Percentiles rank a stretch among this genome's conserved stretches.
These are phyloP conservation scores for Amphiprion ocellaris DNA, from an alignment of 2,113 vertebrate genomes.

Conservation along the genomic window DNA sequence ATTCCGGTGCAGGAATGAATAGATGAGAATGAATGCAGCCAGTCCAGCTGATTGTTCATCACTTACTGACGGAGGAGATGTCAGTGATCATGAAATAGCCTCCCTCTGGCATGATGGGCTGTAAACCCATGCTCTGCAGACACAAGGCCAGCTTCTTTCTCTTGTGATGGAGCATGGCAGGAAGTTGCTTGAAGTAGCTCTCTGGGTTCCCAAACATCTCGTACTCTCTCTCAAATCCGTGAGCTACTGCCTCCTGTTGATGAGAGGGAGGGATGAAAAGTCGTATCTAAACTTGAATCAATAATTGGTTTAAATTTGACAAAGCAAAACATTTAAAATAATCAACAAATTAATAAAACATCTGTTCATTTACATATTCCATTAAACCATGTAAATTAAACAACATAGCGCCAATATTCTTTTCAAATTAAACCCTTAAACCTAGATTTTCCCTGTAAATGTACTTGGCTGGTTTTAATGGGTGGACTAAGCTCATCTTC, in stretches of 20 bases:
- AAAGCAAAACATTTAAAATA: too few relatives aligned
- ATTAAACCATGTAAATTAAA: too few relatives aligned
- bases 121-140: slow-evolving; percentile 87
- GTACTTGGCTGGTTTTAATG: too few relatives aligned
- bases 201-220: slow-evolving; percentile 83
- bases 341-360: too few relatives aligned
- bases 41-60: background rate
- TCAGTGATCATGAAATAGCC: slow-evolving; percentile 93
- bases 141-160: slow-evolving; percentile 86
- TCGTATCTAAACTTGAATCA: too few relatives aligned
- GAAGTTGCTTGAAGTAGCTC: slow-evolving; percentile 92
- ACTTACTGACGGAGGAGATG: slow-evolving; percentile 92
- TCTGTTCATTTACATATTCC: too few relatives aligned
- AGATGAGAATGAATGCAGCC: background rate
- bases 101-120: slow-evolving; percentile 90
- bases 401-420: too few relatives aligned
- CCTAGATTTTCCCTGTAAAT: too few relatives aligned
- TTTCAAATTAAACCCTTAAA: too few relatives aligned
- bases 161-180: slow-evolving; percentile 81
- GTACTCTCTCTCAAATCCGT: slow-evolving; percentile 88
- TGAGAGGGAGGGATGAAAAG: background rate
- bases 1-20: background rate
- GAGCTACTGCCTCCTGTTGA: slow-evolving; percentile 89
- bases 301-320: too few relatives aligned
- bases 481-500: too few relatives aligned